A percentile compares a stretch with the other conserved stretches of the same genome.
Conservation (phyloP, 2,888 invertebrate species). For the Halictus quadricinctus region DNA sequence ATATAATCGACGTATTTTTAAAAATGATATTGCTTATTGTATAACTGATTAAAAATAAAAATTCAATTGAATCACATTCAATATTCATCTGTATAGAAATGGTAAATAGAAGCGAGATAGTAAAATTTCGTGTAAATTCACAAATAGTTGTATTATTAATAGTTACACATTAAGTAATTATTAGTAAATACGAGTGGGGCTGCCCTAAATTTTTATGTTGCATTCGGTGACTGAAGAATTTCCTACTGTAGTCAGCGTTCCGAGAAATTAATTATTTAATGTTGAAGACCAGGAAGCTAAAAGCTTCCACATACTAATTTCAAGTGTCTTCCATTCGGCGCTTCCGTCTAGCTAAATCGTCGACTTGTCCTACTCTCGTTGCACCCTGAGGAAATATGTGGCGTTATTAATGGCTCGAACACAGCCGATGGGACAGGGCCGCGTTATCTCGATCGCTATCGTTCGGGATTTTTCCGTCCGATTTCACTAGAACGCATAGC, state of each 20-base stretch:
- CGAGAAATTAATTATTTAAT: background rate
- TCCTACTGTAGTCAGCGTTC: background rate
- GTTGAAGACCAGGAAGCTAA: no score
- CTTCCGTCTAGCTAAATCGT: background rate
- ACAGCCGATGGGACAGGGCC: slow-evolving; percentile 30
- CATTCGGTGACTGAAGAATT: background rate
- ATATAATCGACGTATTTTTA: no score
- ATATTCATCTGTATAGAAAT: no score
- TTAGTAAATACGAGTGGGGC: no score
- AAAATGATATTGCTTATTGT: no score
- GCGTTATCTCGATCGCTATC: slow-evolving; percentile 57
- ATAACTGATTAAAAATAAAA: no score
- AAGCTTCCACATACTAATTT: background rate
- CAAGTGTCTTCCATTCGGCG: background rate
- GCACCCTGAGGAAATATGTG: background rate
- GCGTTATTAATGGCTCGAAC: slow-evolving; percentile 45
- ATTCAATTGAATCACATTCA: no score
- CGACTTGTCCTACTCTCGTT: background rate
- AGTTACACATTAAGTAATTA: no score
- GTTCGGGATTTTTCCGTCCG: slow-evolving; percentile 59
- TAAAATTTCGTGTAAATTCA: no score
- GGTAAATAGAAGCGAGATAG: no score
- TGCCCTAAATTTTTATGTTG: no score
- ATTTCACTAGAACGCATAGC: slow-evolving; percentile 39
- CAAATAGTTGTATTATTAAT: no score